These are phyloP conservation scores for Falco novaeseelandiae DNA, from an alignment of 2,797 vertebrate species.

Conservation along the genomic window DNA sequence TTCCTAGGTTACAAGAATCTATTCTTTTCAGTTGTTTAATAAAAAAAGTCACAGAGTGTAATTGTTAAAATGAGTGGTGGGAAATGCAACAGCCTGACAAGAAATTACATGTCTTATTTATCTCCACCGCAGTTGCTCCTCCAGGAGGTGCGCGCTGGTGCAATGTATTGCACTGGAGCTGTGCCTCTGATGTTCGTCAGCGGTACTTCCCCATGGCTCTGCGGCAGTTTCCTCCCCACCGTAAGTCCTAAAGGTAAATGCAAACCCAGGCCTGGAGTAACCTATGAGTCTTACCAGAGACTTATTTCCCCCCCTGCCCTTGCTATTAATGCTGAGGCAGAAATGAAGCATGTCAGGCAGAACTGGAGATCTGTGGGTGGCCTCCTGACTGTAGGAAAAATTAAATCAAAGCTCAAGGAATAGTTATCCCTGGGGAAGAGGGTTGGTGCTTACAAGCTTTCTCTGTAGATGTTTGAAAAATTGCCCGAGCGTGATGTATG, in stretches of 20 bases:
- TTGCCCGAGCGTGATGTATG: background rate
- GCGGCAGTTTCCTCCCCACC: background rate
- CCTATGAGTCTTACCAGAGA: background rate
- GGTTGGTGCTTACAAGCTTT: background rate
- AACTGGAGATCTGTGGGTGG: conserved; percentile 42
- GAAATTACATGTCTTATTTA: conserved; percentile 62
- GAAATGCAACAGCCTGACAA: conserved; percentile 50
- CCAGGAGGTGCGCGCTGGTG: background rate
- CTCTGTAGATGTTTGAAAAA: background rate
- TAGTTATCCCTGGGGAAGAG: conserved; percentile 32
- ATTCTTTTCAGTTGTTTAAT: conserved; percentile 28
- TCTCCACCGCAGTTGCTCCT: background rate
- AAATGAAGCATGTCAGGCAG: background rate
- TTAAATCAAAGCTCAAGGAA: conserved; percentile 51
- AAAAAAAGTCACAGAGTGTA: conserved; percentile 11
- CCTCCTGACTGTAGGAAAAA: conserved; percentile 10
- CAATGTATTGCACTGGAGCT: background rate
- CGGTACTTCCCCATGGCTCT: background rate
- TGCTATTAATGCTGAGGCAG: background rate
- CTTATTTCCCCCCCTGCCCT: background rate
- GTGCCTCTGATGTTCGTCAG: background rate
- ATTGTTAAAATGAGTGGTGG: conserved; percentile 12
- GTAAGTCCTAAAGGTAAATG: background rate
- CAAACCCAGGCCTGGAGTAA: background rate
- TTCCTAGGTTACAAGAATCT: conserved; percentile 30